These are phyloP conservation scores for Hucho hucho DNA, from an alignment of 2,113 vertebrate genomes.

Conservation along the genomic window DNA sequence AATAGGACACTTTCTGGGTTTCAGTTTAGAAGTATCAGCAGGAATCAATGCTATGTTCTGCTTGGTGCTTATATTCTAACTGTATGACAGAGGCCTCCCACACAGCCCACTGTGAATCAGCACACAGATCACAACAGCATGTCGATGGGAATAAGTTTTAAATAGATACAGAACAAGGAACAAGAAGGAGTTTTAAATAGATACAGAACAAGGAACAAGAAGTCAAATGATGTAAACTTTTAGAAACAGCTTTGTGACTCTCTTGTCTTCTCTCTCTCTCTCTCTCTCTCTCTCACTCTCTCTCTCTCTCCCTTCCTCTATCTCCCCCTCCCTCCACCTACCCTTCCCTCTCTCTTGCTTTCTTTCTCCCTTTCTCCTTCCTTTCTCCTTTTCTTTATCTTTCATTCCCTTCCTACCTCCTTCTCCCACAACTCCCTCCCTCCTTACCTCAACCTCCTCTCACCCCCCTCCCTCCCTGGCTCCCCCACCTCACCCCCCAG, in stretches of 20 bases:
- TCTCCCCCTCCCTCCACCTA: neutral
- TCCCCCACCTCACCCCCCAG: conserved; percentile 58
- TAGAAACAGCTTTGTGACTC: neutral
- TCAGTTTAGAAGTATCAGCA: no score
- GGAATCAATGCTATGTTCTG: neutral
- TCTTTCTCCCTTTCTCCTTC: no score
- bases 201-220: conserved; percentile 19
- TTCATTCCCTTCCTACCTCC: neutral
- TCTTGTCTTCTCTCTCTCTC: neutral
- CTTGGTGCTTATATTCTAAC: conserved; percentile 8
- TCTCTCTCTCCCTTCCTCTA: neutral
- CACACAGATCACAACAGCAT: conserved; percentile 23
- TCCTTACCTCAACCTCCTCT: neutral
- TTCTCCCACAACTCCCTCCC: neutral
- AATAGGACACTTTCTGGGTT: no score
- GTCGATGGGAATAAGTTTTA: conserved; percentile 16
- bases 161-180: conserved; percentile 20
- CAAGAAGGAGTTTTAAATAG: conserved; percentile 25
- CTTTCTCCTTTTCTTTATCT: no score
- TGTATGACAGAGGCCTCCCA: conserved; percentile 40
- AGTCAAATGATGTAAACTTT: neutral
- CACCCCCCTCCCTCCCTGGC: neutral
- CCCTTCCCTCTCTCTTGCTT: neutral
- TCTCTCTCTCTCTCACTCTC: neutral
- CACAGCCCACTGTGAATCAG: conserved; percentile 49